Base-by-base conservation (phyloP, 2,797 vertebrate genomes). In the Euphonia xanthogaster region DNA sequence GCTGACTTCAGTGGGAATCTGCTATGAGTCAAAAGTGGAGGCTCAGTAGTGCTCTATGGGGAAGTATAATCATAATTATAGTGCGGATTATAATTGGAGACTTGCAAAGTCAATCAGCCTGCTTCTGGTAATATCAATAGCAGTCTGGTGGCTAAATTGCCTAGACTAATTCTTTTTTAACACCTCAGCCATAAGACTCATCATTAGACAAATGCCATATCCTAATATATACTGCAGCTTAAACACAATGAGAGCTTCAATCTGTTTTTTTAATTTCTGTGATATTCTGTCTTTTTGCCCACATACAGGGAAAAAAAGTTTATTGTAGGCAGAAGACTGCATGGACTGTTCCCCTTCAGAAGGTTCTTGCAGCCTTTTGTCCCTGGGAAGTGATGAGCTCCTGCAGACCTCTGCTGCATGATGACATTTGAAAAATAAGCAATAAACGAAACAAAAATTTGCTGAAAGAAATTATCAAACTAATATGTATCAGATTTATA, bases 241-340 rank as follows among this genome's bases (percentile, higher is more conserved):
- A 96, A 97, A 93, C 78, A 97, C 94, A 97, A 93, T 96, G 93
- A 96, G 93, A 86, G 67, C 63, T 85, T 96, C 95, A 96, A 94
- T 97, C 93, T 95, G 93, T 91, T 93, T 97, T 97, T 91, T 83
- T 86, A 90, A 78, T 91, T 62, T 91, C 68, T 75, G 61, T 68
- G 84, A 88, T 95, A 95, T 90, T 95, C 93, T 80, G 35, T 55
- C 54, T 91, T 86, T 53, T 92, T 96, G 93, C 95, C 87, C 91
- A 95, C 92, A 91, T 91, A 80, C 58, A 58, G 68, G 57, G 77
- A 20, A 80, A 72, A 82, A 35, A 58, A 83, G 16, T 77, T 94
- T 83, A 55, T 48, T 94, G 85, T 95, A 88, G 92, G 86, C 88
- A 95, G 93, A 90, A 86, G 58, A 55, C 75, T 89, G 81, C 72